Evolutionary conservation across 1,140 invertebrate genomes (phyloP), one percentile per base, ranked within the genome.

Genomic region (Drosophila eugracilis): DNA sequence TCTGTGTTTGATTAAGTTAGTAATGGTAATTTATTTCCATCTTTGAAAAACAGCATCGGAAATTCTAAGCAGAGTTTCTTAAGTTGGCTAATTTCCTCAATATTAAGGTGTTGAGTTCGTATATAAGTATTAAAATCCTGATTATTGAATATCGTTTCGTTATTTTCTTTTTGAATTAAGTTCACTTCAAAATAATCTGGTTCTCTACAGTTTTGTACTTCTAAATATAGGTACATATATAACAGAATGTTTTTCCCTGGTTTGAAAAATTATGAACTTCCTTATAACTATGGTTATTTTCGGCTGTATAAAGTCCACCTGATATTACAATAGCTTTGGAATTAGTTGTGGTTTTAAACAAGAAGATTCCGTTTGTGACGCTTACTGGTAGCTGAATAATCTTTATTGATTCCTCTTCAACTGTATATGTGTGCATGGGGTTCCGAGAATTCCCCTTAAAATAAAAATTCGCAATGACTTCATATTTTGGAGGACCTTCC

Each of bases 141-240:
- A 55, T 55, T 55, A 44, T 55, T 12, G 5, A 42, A 55, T 55
- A 39, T 44, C 17, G 37, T 42, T 42, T 55, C 53, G 2, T 34
- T 57, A 57, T 57, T 57, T 45, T 57, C 41, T 45, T 57, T 44
- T 57, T 57, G 39, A 48, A 48, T 48, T 57, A 45, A 45, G 53
- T 57, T 45, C 3, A 57, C 19, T 57, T 57, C 41, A 44, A 57
- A 32, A n/a, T 54, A 54, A 22, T 57, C 53, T 32, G 30, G 54
- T 57, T 57, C 42, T 57, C 30, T 47, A 37, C 42, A 47, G 41
- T 47, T 57, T 57, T 57, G 42, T 37, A 57, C 30, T 47, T 57
- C 42, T 57, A 57, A 57, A n/a, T n/a, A n/a, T n/a, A n/a, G n/a
- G 14, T 57, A 37, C 47, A 42, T 36, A 47, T 57, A 41, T 57